Evolutionary conservation across 2,113 vertebrate species (phyloP).

Genomic region (Xiphias gladius): DNA sequence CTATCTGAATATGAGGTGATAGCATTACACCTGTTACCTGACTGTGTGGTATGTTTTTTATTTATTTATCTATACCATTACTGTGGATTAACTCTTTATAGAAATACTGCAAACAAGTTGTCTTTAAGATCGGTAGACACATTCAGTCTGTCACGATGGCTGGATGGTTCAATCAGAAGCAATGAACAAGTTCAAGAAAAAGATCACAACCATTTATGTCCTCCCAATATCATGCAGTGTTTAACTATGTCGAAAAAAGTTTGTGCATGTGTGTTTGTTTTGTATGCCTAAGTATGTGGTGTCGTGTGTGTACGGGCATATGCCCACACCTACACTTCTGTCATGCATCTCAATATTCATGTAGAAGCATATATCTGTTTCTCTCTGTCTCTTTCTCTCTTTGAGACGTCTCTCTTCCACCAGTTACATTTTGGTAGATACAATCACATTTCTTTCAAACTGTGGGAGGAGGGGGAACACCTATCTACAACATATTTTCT

Average conservation of each 20-base stretch:
- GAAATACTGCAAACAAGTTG: conserved; percentile 46
- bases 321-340: conserved; percentile 33
- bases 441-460: conserved; percentile 29
- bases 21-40: conserved; percentile 25
- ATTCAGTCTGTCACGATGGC: conserved; percentile 7
- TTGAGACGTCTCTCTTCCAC: conserved; percentile 21
- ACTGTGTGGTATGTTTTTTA: conserved; percentile 62
- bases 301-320: conserved; percentile 28
- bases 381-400: conserved; percentile 20
- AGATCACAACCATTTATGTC: conserved; percentile 21
- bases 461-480: background rate
- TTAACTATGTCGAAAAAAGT: conserved; percentile 18
- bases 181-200: background rate
- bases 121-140: conserved; percentile 10
- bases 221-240: conserved; percentile 23
- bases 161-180: conserved; percentile 12
- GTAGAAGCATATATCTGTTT: conserved; percentile 25
- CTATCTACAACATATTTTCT: background rate
- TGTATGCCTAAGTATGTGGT: conserved; percentile 34
- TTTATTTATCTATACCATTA: conserved; percentile 75
- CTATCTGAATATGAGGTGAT: conserved; percentile 23
- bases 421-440: conserved; percentile 9
- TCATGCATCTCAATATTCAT: conserved; percentile 51
- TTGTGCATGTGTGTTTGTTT: conserved; percentile 35
- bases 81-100: conserved; percentile 53